Base-by-base conservation (phyloP, 1,140 invertebrate genomes). In the Nasonia vitripennis region DNA sequence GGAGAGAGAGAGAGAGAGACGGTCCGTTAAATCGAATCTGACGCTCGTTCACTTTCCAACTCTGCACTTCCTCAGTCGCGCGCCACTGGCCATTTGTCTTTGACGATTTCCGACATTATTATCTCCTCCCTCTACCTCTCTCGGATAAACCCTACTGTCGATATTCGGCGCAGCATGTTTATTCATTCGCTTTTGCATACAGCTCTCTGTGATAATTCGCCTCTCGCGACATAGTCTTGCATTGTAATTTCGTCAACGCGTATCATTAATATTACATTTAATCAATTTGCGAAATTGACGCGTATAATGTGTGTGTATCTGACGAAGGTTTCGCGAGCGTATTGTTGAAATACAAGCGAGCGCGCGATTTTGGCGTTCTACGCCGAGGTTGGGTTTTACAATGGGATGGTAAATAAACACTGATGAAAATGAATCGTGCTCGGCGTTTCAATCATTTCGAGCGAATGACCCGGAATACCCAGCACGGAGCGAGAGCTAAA, bases 11-110 rank as follows among this genome's bases (percentile, higher is more conserved):
- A n/a, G 17, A 20, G 20, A 86, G 86, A 88, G 88, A 85, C 88
- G 88, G 88, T 89, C 88, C 89, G 87, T 89, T 89, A 89, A 90
- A 90, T 89, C 87, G 87, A 90, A 89, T 89, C 85, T 86, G 55
- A 87, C 88, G 68, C 31, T 62, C 55, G 55, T 62, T 62, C 55
- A n/a, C 20, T 62, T 62, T 62, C 55, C 55, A 20, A 20, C 55
- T 62, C 20, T 62, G 17, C 17, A 62, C 17, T 62, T n/a, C 55
- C 14, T 83, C n/a, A 67, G 17, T 34, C 41, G 11, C 20, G 9
- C 20, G 2, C 74, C 6, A 20, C 17, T 11, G 74, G 14, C 34
- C 62, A 77, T 67, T 83, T 83, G 41, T 83, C 51, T 83, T 77
- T 83, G 75, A 75, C 34, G 55, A 62, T 62, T 62, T 62, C 55